Conservation (phyloP, 2,888 invertebrate genomes). For the Chloromyia formosa region DNA sequence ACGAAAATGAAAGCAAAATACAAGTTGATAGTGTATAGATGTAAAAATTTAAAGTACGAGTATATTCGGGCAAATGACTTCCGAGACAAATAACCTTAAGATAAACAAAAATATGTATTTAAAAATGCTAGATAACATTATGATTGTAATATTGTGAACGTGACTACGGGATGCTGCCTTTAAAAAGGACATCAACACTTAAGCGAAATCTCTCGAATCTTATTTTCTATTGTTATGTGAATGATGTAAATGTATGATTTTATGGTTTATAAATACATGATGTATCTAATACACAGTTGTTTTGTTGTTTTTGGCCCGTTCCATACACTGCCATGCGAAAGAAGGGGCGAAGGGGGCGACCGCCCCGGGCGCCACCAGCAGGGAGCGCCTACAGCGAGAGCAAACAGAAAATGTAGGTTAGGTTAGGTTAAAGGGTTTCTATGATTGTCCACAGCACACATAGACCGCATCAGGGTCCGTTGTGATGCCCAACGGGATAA, state of each 20-base stretch:
- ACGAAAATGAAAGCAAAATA: slow-evolving; percentile 13
- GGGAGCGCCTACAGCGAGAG: too few relatives aligned
- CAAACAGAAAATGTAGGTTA: too few relatives aligned
- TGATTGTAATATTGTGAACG: slow-evolving; percentile 24
- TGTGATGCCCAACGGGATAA: too few relatives aligned
- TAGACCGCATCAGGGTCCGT: too few relatives aligned
- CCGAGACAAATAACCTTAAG: not conserved
- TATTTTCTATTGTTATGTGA: slow-evolving; percentile 45
- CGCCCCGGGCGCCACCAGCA: too few relatives aligned
- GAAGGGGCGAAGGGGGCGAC: too few relatives aligned
- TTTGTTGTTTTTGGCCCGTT: too few relatives aligned
- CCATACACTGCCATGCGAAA: too few relatives aligned
- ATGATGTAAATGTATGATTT: slow-evolving; percentile 39
- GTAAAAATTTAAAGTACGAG: slow-evolving; percentile 12
- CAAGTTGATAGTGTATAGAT: slow-evolving; percentile 10
- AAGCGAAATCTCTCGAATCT: slow-evolving; percentile 26
- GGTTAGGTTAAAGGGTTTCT: too few relatives aligned
- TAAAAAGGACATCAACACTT: slow-evolving; percentile 31
- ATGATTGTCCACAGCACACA: too few relatives aligned
- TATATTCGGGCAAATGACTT: not conserved
- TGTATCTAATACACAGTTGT: too few relatives aligned
- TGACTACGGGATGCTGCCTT: slow-evolving; percentile 5
- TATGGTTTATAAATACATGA: slow-evolving; percentile 13
- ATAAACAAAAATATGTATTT: not conserved
- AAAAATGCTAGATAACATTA: slow-evolving; percentile 4